Percentiles rank a stretch among this genome's conserved stretches.
Conservation (phyloP, 2,888 invertebrate species). For the Clivina fossor region DNA sequence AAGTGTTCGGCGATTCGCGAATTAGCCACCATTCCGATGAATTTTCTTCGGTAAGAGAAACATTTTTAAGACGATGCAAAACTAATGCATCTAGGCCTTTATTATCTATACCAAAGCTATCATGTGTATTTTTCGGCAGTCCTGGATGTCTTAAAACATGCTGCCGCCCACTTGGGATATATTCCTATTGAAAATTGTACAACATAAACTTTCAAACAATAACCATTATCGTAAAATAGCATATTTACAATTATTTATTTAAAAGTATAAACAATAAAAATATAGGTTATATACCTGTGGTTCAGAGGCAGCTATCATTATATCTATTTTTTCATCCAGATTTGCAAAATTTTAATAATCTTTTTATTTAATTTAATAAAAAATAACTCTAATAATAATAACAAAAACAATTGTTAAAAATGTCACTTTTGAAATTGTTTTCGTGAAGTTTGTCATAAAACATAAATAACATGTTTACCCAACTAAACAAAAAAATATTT, state of each 20-base stretch:
- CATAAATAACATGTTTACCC: too few relatives aligned
- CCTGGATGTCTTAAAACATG: slow-evolving; percentile 77
- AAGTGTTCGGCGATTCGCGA: slow-evolving; percentile 61
- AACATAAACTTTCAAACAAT: slow-evolving; percentile 26
- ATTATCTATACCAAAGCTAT: slow-evolving; percentile 13
- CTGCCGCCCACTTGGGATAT: slow-evolving; percentile 84
- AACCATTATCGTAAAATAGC: slow-evolving; percentile 33
- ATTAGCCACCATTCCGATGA: slow-evolving; percentile 60
- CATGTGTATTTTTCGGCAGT: slow-evolving; percentile 56
- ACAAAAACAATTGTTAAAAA: neutral
- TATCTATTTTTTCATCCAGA: slow-evolving; percentile 85
- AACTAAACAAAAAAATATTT: too few relatives aligned
- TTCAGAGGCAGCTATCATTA: slow-evolving; percentile 89
- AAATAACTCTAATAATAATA: neutral
- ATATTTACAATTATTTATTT: slow-evolving; percentile 41
- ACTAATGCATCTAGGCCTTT: slow-evolving; percentile 61
- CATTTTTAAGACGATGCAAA: slow-evolving; percentile 73
- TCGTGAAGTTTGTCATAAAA: neutral
- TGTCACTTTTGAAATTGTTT: slow-evolving; percentile 17
- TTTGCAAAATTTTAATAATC: slow-evolving; percentile 61
- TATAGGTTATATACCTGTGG: slow-evolving; percentile 66
- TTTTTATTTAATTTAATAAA: neutral
- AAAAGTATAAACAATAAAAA: slow-evolving; percentile 4
- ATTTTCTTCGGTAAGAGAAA: slow-evolving; percentile 67
- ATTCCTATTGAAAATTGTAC: slow-evolving; percentile 70